Conservation (phyloP, 2,888 invertebrate genomes). For the Pterostichus madidus region DNA sequence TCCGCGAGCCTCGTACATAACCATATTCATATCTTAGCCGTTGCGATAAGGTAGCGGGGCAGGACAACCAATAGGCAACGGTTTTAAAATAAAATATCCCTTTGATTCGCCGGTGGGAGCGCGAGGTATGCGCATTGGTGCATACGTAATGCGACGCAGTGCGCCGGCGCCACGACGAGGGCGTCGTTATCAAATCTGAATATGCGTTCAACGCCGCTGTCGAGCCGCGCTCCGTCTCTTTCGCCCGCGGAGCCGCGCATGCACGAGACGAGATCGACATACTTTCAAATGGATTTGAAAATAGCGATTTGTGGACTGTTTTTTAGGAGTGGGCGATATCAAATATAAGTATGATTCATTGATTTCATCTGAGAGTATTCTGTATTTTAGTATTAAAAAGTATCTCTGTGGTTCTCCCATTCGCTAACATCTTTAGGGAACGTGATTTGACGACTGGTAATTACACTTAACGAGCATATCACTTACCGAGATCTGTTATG, state of each 20-base stretch:
- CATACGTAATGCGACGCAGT: conserved; percentile 77
- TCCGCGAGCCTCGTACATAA: conserved; percentile 19
- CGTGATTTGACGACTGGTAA: too few species aligned
- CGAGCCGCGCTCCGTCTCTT: conserved; percentile 68
- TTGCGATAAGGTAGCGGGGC: conserved; percentile 41
- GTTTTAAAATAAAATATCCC: conserved; percentile 76
- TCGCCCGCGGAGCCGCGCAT: conserved; percentile 70
- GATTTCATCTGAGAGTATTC: too few species aligned
- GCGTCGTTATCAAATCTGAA: conserved; percentile 67
- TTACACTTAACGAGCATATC: too few species aligned
- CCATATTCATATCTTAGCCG: conserved; percentile 54
- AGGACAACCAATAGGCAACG: conserved; percentile 74
- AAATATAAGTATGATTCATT: too few species aligned
- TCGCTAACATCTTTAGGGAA: too few species aligned
- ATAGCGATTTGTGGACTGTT: conserved; percentile 40
- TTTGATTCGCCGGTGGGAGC: conserved; percentile 72
- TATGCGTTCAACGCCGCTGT: conserved; percentile 56
- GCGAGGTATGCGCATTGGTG: conserved; percentile 75
- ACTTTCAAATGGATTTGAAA: conserved; percentile 53
- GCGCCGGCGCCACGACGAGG: conserved; percentile 73
- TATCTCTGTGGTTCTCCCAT: too few species aligned
- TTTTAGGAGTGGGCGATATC: neutral
- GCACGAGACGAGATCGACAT: conserved; percentile 63
- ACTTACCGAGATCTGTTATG: too few species aligned
- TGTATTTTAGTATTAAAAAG: too few species aligned